These are phyloP conservation scores for Philypnodon macrostomus DNA, from an alignment of 2,797 vertebrate species.

Conservation along the genomic window DNA sequence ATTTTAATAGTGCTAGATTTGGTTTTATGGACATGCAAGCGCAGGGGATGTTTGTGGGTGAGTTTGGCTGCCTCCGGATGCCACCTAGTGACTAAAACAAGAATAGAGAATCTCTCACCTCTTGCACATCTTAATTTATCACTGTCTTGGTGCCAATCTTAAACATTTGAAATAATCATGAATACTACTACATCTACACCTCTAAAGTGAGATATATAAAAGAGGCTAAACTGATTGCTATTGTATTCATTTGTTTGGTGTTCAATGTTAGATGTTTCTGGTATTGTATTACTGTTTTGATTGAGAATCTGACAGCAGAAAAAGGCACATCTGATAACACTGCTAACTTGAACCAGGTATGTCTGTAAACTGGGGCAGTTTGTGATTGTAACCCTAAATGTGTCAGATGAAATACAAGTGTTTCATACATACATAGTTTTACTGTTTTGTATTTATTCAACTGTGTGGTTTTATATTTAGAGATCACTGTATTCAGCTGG, in stretches of 20 bases:
- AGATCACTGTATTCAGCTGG: no score
- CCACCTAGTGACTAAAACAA: slow-evolving; percentile 66
- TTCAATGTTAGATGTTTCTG: slow-evolving; percentile 60
- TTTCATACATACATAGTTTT: slow-evolving; percentile 52
- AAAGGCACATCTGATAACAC: slow-evolving; percentile 64
- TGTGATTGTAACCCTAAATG: slow-evolving; percentile 56
- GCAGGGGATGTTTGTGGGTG: slow-evolving; percentile 48
- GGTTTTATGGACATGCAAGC: slow-evolving; percentile 69
- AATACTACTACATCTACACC: slow-evolving; percentile 54
- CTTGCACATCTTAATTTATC: slow-evolving; percentile 58
- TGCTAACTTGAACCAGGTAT: slow-evolving; percentile 66
- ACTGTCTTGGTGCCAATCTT: slow-evolving; percentile 60
- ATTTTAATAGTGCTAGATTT: slow-evolving; percentile 74
- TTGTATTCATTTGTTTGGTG: slow-evolving; percentile 60
- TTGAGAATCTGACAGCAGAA: slow-evolving; percentile 49
- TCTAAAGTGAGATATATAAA: slow-evolving; percentile 42
- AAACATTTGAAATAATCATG: slow-evolving; percentile 49
- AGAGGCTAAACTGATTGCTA: slow-evolving; percentile 54
- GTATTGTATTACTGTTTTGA: slow-evolving; percentile 62
- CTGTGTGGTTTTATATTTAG: no score
- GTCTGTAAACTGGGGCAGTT: slow-evolving; percentile 46
- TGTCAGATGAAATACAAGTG: slow-evolving; percentile 65
- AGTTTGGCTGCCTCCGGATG: slow-evolving; percentile 50
- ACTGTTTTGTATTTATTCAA: slow-evolving; percentile 20
- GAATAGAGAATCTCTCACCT: slow-evolving; percentile 25